Evolutionary conservation across 2,113 vertebrate species (phyloP).

Genomic region (Picathartes gymnocephalus): DNA sequence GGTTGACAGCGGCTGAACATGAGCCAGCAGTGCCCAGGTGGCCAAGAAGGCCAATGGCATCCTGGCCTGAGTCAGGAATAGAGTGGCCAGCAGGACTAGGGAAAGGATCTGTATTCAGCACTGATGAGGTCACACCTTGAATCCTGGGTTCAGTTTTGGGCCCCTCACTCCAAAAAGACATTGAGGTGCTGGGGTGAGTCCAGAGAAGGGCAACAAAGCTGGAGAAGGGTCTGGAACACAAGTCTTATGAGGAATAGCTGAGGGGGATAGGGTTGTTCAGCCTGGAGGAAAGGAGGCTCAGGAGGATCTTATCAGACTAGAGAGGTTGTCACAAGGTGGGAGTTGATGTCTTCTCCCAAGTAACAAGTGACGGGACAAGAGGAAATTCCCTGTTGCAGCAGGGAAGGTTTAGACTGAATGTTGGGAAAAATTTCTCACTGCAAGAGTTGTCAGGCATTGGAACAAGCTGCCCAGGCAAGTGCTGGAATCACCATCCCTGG

Average conservation of each 20-base stretch:
- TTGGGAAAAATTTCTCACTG: background rate
- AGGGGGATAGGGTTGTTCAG: background rate
- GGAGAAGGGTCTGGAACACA: background rate
- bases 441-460: background rate
- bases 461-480: background rate
- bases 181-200: background rate
- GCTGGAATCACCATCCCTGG: background rate
- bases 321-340: background rate
- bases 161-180: background rate
- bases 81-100: background rate
- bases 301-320: background rate
- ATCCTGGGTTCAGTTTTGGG: background rate
- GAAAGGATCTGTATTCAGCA: accelerated
- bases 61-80: background rate
- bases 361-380: background rate
- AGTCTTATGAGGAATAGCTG: background rate
- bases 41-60: background rate
- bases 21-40: background rate
- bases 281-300: background rate
- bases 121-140: background rate
- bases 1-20: background rate
- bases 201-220: background rate
- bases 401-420: background rate
- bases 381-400: background rate
- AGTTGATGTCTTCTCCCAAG: background rate